phyloP scores from a whole-genome alignment of 2,888 invertebrate genomes.

The Eupithecia centaureata region DNA sequence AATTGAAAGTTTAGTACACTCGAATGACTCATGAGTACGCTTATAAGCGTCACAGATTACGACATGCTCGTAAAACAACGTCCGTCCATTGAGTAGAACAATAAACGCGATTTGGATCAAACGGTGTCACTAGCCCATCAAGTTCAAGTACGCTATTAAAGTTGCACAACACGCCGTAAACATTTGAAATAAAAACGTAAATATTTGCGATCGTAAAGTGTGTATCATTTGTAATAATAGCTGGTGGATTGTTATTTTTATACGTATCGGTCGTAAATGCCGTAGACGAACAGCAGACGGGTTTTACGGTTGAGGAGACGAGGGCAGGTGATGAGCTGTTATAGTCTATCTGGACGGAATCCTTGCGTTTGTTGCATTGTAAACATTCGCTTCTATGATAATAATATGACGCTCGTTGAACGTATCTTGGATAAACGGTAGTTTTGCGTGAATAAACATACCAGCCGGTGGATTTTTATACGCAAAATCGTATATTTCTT shows the following conservation, averaged over 20 bases:
- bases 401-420: conserved; percentile 14
- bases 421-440: too few species aligned
- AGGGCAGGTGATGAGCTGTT: conserved; percentile 67
- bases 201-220: conserved; percentile 65
- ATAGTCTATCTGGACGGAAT: conserved; percentile 54
- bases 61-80: conserved; percentile 77
- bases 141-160: conserved; percentile 82
- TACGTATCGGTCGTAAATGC: conserved; percentile 78
- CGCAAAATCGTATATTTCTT: too few species aligned
- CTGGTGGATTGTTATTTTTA: conserved; percentile 74
- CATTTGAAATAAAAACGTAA: conserved; percentile 77
- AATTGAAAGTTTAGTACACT: conserved; percentile 70
- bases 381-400: conserved; percentile 26
- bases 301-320: conserved; percentile 69
- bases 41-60: conserved; percentile 78
- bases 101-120: conserved; percentile 81
- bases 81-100: conserved; percentile 79
- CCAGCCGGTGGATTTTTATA: too few species aligned
- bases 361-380: conserved; percentile 54
- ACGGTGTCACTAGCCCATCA: conserved; percentile 80
- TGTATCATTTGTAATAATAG: conserved; percentile 64
- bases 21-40: conserved; percentile 69
- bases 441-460: too few species aligned
- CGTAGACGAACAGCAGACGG: conserved; percentile 80
- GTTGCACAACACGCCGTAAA: conserved; percentile 80